These are phyloP conservation scores for Alca torda DNA, from an alignment of 2,797 vertebrate genomes.

Conservation along the genomic window DNA sequence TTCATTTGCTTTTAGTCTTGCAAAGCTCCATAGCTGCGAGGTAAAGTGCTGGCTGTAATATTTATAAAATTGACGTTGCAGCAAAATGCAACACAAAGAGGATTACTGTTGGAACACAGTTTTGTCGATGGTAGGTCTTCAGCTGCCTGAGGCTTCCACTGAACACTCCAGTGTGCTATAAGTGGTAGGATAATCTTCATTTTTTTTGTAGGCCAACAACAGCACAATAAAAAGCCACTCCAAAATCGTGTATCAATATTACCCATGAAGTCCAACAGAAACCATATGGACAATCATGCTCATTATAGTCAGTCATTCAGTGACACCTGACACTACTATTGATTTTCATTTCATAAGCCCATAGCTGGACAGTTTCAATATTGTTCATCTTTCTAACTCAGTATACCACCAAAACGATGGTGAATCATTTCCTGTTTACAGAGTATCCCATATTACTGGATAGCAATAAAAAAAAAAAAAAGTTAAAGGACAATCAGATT, in stretches of 20 bases:
- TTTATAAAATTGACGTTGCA: conserved; percentile 58
- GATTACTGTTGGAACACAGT: conserved; percentile 19
- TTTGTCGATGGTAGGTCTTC: not conserved
- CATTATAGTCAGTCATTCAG: not conserved
- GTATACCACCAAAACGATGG: not conserved
- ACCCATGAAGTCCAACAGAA: not conserved
- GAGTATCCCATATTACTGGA: not conserved
- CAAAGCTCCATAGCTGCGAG: conserved; percentile 39
- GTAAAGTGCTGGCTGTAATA: conserved; percentile 43
- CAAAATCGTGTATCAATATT: not conserved
- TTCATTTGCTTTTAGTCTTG: conserved; percentile 21
- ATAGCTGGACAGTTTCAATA: not conserved
- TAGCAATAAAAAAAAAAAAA: not conserved
- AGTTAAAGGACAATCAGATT: not conserved
- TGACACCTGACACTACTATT: not conserved
- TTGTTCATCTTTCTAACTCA: not conserved
- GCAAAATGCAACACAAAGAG: conserved; percentile 37
- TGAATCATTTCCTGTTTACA: not conserved
- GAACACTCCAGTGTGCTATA: not conserved
- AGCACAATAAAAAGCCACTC: not conserved
- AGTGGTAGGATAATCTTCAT: not conserved
- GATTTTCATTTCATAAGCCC: conserved; percentile 18
- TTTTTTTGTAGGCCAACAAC: not conserved
- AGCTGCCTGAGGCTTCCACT: not conserved
- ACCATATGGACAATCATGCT: not conserved